Conservation (phyloP, 2,113 vertebrate genomes). For the Lipotes vexillifer region DNA sequence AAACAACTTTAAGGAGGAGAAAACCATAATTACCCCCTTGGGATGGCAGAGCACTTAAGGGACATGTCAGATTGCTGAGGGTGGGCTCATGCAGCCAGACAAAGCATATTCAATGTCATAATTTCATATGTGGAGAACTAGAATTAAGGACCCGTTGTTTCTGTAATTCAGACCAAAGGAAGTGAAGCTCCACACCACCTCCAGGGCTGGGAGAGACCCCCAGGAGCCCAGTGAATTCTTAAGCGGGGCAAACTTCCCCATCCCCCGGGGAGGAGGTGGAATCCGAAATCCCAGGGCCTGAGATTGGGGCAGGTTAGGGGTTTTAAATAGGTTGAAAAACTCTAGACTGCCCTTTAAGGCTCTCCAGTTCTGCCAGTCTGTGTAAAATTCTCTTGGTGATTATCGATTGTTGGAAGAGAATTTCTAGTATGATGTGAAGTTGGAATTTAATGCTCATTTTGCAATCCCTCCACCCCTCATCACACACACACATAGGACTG, state of each 20-base stretch:
- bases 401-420: not conserved
- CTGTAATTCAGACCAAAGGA: not conserved
- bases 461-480: not conserved
- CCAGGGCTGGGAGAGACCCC: not conserved
- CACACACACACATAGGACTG: not conserved
- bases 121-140: conserved; percentile 7
- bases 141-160: not conserved
- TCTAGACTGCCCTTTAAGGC: not conserved
- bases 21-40: not conserved
- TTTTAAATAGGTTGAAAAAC: not conserved
- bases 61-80: not conserved
- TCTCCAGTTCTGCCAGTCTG: not conserved
- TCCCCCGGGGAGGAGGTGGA: rapidly evolving
- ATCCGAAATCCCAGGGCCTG: not conserved
- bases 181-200: not conserved
- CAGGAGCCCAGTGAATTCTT: not conserved
- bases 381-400: not conserved
- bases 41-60: not conserved
- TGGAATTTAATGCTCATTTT: not conserved
- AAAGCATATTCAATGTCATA: not conserved
- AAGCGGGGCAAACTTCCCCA: not conserved
- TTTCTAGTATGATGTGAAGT: not conserved
- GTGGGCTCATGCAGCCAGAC: not conserved
- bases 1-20: conserved; percentile 5
- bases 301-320: not conserved